Evolutionary conservation across 2,113 vertebrate genomes (phyloP).

Genomic region (Chrysemys picta): DNA sequence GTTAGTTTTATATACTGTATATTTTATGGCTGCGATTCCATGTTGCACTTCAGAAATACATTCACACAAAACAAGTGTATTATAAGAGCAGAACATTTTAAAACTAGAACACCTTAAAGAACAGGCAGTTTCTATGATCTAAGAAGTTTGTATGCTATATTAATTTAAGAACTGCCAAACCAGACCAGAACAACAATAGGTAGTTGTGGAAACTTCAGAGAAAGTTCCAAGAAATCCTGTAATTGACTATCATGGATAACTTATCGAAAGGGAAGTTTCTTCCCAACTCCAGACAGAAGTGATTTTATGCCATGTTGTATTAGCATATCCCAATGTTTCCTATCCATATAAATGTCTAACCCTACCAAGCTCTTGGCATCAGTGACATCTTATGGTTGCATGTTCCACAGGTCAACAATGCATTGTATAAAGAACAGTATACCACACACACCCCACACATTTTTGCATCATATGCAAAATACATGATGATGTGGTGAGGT

Average conservation of each 20-base stretch:
- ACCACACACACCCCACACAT: background rate
- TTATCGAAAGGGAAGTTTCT: background rate
- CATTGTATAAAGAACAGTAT: background rate
- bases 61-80: constrained; percentile 19
- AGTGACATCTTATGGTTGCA: background rate
- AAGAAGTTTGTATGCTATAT: background rate
- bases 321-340: background rate
- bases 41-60: constrained; percentile 43
- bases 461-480: background rate
- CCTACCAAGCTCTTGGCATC: background rate
- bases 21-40: constrained; percentile 48
- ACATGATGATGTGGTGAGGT: background rate
- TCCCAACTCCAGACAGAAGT: background rate
- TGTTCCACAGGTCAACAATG: rapidly evolving
- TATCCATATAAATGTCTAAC: background rate
- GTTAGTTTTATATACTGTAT: constrained; percentile 54
- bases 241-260: background rate
- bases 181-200: background rate
- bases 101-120: constrained; percentile 16
- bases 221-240: background rate
- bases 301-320: background rate
- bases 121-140: background rate
- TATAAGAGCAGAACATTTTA: constrained; percentile 52
- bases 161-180: background rate
- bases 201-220: background rate